Percentiles rank a stretch among this genome's conserved stretches.
Evolutionary conservation across 2,113 vertebrate species (phyloP).

Genomic region (Antechinus flavipes): DNA sequence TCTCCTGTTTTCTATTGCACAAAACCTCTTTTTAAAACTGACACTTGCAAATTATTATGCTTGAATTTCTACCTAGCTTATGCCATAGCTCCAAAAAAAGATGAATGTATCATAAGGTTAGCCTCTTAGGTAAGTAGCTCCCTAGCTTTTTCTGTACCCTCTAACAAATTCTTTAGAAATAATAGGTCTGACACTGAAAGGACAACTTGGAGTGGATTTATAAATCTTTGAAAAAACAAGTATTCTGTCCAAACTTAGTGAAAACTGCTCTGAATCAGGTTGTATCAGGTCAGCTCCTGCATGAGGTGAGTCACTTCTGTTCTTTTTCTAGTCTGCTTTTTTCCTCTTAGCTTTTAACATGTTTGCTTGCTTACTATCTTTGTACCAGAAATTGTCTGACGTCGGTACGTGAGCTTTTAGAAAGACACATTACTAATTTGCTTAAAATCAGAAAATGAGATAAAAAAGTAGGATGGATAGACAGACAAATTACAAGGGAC

Average conservation of each 20-base stretch:
- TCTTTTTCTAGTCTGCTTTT: conserved; percentile 67
- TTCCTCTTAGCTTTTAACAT: not conserved
- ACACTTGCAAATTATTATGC: conserved; percentile 56
- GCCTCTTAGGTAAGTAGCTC: conserved; percentile 44
- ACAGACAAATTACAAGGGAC: conserved; percentile 10
- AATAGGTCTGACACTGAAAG: conserved; percentile 22
- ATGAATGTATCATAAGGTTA: conserved; percentile 55
- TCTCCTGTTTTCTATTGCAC: conserved; percentile 60
- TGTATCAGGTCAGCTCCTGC: conserved; percentile 12
- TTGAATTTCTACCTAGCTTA: conserved; percentile 53
- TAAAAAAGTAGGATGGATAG: not conserved
- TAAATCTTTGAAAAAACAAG: not conserved
- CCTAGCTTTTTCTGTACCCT: conserved; percentile 43
- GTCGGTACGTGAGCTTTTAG: not conserved
- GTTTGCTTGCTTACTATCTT: not conserved
- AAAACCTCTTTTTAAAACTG: conserved; percentile 58
- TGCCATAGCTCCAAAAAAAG: conserved; percentile 44
- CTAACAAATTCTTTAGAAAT: conserved; percentile 41
- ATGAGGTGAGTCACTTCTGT: not conserved
- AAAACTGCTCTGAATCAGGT: conserved; percentile 11
- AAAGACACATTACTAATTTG: conserved; percentile 35
- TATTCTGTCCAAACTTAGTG: conserved; percentile 60
- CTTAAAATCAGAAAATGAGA: not conserved
- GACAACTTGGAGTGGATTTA: conserved; percentile 49
- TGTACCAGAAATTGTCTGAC: not conserved